Evolutionary conservation across 35 echinoderm and acorn worm species (phyloP), one percentile per base, ranked within the genome.

Genomic region (Chiridota heheva): DNA sequence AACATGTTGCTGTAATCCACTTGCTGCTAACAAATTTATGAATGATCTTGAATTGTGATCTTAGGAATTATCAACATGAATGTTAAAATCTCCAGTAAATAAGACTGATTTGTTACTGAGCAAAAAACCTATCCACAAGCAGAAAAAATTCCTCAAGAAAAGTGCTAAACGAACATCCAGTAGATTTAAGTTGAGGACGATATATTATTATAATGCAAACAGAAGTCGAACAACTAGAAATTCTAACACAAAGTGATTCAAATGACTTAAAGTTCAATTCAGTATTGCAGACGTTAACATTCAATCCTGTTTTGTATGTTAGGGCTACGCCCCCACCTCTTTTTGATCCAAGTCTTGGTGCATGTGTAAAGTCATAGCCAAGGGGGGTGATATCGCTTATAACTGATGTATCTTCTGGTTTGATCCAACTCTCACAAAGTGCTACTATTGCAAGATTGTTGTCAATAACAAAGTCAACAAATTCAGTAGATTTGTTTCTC

Each of bases 191-290:
- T 78, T 12, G 22, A 69, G 65, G 65, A 34, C 65, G 65, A 69
- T 69, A 69, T 69, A 36, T n/a, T 17, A 69, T 69, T 42, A 69
- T 40, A 69, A 69, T 33, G 65, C 42, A 40, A 33, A 69, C 13
- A 69, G 65, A 69, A 18, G 65, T 69, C 42, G 65, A 69, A 22
- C 42, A 40, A 40, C 65, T 37, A 39, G 34, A 2, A 40, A 69
- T 17, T 69, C 42, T 40, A 37, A 40, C 65, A 69, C 42, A 40
- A 34, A 69, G 29, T 37, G 30, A 69, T 40, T 69, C 65, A 69
- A 69, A 69, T 37, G 42, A n/a, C n/a, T n/a, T n/a, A n/a, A n/a
- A n/a, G n/a, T n/a, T n/a, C n/a, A n/a, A n/a, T n/a, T n/a, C n/a
- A n/a, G n/a, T n/a, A n/a, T n/a, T n/a, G n/a, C n/a, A n/a, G n/a